Conservation (phyloP, 2,113 vertebrate species). For the Poeciliopsis occidentalis region DNA sequence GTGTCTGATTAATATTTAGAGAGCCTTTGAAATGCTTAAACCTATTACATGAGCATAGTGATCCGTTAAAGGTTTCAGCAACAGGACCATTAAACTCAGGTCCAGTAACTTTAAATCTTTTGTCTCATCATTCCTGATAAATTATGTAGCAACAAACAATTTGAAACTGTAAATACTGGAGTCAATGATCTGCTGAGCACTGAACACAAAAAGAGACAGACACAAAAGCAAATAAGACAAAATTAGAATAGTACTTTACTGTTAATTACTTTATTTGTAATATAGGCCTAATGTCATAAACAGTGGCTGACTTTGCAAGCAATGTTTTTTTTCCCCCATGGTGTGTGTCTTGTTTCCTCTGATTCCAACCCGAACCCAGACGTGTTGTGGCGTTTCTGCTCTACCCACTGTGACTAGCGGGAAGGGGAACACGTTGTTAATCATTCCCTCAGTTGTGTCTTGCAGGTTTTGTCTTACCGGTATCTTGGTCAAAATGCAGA, state of each 20-base stretch:
- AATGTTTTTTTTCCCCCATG: too few species aligned
- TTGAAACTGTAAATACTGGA: background rate
- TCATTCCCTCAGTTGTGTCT: background rate
- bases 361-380: background rate
- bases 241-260: background rate
- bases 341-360: background rate
- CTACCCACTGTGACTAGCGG: background rate
- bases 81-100: slow-evolving; percentile 18
- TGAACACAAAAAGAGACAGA: background rate
- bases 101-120: background rate
- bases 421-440: accelerated
- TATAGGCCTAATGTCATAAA: background rate
- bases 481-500: background rate
- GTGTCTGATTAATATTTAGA: slow-evolving; percentile 13
- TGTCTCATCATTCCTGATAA: slow-evolving; percentile 3
- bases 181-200: background rate
- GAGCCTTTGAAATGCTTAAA: slow-evolving; percentile 6
- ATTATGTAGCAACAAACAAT: background rate
- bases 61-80: slow-evolving; percentile 21
- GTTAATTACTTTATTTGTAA: background rate
- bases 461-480: slow-evolving; percentile 6
- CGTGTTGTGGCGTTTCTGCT: background rate
- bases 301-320: background rate
- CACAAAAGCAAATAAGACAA: background rate
- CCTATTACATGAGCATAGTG: slow-evolving; percentile 44